Evolutionary conservation across 2,113 vertebrate genomes (phyloP).

Genomic region (Apteryx mantelli): DNA sequence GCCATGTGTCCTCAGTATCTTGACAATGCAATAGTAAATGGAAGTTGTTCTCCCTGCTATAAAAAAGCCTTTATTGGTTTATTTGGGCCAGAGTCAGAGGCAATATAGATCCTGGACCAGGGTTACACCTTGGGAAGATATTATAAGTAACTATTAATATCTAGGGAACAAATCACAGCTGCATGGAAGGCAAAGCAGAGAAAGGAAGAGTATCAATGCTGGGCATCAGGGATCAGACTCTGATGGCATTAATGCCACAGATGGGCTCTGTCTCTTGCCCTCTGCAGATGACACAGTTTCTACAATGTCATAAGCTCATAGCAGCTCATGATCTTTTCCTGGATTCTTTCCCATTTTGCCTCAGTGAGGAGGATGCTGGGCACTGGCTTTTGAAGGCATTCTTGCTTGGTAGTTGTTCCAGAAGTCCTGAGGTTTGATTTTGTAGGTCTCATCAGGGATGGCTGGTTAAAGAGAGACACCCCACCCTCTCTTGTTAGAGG

Average conservation of each 20-base stretch:
- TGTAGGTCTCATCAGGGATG: neutral
- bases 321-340: neutral
- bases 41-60: neutral
- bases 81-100: neutral
- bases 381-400: neutral
- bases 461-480: neutral
- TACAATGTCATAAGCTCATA: neutral
- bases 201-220: neutral
- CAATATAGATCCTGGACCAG: neutral
- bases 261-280: neutral
- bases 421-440: neutral
- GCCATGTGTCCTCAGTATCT: neutral
- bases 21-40: neutral
- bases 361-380: neutral
- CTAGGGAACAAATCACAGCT: neutral
- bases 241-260: neutral
- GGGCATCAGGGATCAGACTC: neutral
- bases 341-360: neutral
- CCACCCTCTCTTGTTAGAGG: neutral
- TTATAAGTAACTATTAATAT: neutral
- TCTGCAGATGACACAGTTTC: neutral
- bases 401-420: neutral
- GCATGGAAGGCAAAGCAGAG: neutral
- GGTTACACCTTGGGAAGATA: neutral
- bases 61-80: neutral